Base-by-base conservation (phyloP, 2,888 invertebrate genomes). In the Nomada goodeniana region DNA sequence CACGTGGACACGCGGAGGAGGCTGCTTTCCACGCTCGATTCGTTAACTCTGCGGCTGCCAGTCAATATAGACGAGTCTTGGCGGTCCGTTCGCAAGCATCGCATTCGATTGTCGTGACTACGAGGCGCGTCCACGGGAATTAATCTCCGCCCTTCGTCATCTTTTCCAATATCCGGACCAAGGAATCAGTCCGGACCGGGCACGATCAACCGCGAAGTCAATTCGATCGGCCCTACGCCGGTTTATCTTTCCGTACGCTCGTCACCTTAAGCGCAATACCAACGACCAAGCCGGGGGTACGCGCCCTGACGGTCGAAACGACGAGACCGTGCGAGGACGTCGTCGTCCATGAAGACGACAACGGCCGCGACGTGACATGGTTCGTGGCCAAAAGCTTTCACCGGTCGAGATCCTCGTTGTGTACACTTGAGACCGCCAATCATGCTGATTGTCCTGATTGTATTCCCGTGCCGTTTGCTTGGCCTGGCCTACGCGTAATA, bases 401-500 rank as follows among this genome's bases (percentile, higher is more conserved):
- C 76, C 81, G 81, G 72, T 76, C 72, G 72, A 75, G 84, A 60
- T 82, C 42, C 80, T 80, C 83, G 72, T 84, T 84, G 87, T 90
- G 88, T 90, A 89, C 87, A 86, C 85, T 89, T 80, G 89, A 88
- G 89, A 90, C 90, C 91, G 90, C 91, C 90, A 90, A 90, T 90
- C 90, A 90, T 90, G 90, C 91, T 91, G 91, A 91, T 91, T 90
- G 91, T 89, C 86, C 90, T 87, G 91, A 91, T 90, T 90, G 89
- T 87, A 86, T 83, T 86, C 88, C 86, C 82, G 85, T 86, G 83
- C 87, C 87, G 89, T 91, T 91, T 91, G 89, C 90, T 88, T 82
- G 89, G 60, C 84, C 78, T 76, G 85, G 80, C 87, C 91, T 88
- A 86, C 79, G 88, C 80, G 87, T 87, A 91, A 90, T 91, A 91